Evolutionary conservation across 1,140 invertebrate species (phyloP), one percentile per base, ranked within the genome.

Genomic region (Hylaeus volcanicus): DNA sequence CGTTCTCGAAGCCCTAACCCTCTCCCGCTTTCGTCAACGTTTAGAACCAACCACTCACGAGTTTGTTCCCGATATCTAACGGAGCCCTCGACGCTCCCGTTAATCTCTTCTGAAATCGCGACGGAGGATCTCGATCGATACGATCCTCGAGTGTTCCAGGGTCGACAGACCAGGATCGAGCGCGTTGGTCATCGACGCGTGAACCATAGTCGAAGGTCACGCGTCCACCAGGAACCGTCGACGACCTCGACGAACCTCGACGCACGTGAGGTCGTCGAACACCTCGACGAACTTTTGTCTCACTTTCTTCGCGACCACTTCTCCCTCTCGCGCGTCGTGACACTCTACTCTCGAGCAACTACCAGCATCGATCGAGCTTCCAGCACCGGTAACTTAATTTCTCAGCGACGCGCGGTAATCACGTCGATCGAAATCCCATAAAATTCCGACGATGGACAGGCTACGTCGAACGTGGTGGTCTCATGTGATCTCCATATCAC

Each of bases 381-480:
- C 86, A 87, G 78, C 74, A 26, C 79, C 79, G 74, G 81, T 83
- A 86, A 88, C 86, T 89, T 88, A 88, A 88, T 88, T 89, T 83
- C 71, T 68, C 64, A 41, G 63, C 79, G 73, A 77, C 72, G 72
- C 60, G 60, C 64, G 81, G 48, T 68, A 53, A 84, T 74, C 53
- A 26, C 51, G 60, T 45, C 56, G 61, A 76, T 76, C 12, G 69
- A 48, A 39, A 69, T 69, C 64, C 45, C 74, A 56, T 58, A 9
- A 37, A 75, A 66, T 8, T 14, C n/a, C 9, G 51, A 37, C 26
- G 68, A 48, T 8, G 45, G 26, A 26, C 26, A 48, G 45, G 45
- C 45, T 48, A 8, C 45, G 45, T 48, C 45, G 45, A 48, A 26
- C 26, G 26, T 26, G 5, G 5, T 1, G 3, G 45, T 14, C 39